phyloP scores from a whole-genome alignment of 2,797 vertebrate species.

The Acanthopagrus latus region DNA sequence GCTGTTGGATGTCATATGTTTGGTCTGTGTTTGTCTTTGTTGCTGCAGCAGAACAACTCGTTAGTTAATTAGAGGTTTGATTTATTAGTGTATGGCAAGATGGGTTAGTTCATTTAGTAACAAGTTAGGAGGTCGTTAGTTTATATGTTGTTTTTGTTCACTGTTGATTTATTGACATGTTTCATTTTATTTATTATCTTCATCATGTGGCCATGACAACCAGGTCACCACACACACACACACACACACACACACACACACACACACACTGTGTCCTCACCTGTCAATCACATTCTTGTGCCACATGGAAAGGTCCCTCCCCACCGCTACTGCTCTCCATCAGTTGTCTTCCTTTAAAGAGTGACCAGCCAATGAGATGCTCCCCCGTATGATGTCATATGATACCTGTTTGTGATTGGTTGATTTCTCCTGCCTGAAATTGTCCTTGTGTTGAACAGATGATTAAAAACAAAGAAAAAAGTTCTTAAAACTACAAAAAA shows the following conservation, averaged over 20 bases:
- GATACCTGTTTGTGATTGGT: conserved; percentile 57
- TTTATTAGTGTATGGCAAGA: background rate
- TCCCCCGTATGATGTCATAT: conserved; percentile 58
- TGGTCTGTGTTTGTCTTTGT: background rate
- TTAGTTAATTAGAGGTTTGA: background rate
- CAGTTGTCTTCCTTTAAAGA: conserved; percentile 56
- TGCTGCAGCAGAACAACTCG: background rate
- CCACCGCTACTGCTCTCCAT: conserved; percentile 31
- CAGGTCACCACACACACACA: conserved; percentile 1
- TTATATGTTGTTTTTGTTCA: conserved; percentile 4
- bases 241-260: conserved; percentile 16
- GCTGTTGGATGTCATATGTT: background rate
- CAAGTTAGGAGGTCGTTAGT: background rate
- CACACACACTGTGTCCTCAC: conserved; percentile 2
- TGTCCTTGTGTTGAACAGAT: conserved; percentile 35
- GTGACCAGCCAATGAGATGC: conserved; percentile 46
- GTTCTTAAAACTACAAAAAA: background rate
- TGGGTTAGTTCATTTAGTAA: background rate
- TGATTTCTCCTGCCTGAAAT: conserved; percentile 62
- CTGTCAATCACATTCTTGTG: conserved; percentile 28
- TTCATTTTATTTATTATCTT: conserved; percentile 26
- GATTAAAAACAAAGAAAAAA: conserved; percentile 14
- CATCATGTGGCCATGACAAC: conserved; percentile 16
- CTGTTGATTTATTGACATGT: conserved; percentile 36
- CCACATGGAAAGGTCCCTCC: conserved; percentile 14